Conservation (phyloP, 2,797 vertebrate species). For the Schizopygopsis pylzovi region DNA sequence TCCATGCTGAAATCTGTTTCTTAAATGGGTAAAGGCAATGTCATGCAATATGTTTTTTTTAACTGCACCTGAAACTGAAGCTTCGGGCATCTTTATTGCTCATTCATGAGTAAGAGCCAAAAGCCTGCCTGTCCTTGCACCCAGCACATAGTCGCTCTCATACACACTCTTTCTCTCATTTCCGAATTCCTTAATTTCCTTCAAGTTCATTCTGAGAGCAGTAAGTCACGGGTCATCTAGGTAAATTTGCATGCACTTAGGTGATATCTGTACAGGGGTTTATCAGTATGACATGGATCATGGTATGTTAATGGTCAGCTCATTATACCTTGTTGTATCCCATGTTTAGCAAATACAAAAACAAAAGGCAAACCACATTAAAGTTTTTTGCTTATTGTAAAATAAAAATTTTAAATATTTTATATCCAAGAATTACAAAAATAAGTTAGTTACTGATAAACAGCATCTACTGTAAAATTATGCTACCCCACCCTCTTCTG, state of each 20-base stretch:
- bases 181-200: conserved; percentile 9
- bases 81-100: conserved; percentile 36
- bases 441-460: not conserved
- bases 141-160: not conserved
- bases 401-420: not conserved
- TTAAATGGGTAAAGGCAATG: conserved; percentile 31
- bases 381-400: not conserved
- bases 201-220: not conserved
- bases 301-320: not conserved
- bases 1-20: conserved; percentile 5
- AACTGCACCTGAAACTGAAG: conserved; percentile 39
- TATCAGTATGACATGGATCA: not conserved
- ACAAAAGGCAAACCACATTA: not conserved
- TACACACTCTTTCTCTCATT: not conserved
- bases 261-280: not conserved
- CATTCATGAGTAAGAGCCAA: conserved; percentile 12
- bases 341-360: not conserved
- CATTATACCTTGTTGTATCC: not conserved
- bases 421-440: not conserved
- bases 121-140: conserved; percentile 10
- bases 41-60: not conserved
- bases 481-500: not conserved
- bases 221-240: not conserved
- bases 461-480: not conserved
- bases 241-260: not conserved